Percentiles rank a stretch among this genome's conserved stretches.
Evolutionary conservation across 2,797 vertebrate genomes (phyloP).

Genomic region (Pristis pectinata): DNA sequence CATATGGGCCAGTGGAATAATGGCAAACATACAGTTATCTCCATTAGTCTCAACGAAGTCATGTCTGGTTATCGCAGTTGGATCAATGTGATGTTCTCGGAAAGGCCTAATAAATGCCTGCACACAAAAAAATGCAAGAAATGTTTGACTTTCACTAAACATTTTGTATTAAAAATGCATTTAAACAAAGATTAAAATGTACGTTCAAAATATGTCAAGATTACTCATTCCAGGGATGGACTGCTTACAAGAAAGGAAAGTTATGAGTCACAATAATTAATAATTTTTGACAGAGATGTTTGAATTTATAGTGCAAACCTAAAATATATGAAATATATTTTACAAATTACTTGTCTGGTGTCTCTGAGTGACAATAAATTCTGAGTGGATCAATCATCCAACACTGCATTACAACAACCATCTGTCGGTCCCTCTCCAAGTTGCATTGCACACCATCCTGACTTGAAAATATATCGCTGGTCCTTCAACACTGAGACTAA

Average conservation of each 20-base stretch:
- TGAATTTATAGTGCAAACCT: neutral
- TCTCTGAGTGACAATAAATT: neutral
- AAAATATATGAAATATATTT: neutral
- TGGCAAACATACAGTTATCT: conserved; percentile 55
- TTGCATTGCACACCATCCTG: too few species aligned
- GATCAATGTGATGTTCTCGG: conserved; percentile 55
- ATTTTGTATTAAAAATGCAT: neutral
- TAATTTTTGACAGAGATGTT: neutral
- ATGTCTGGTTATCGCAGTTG: conserved; percentile 54
- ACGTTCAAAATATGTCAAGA: neutral
- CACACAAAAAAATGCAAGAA: neutral
- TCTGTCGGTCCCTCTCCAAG: too few species aligned
- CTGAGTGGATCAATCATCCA: neutral
- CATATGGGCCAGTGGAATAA: conserved; percentile 52
- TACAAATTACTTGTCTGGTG: neutral
- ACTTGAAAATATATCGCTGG: too few species aligned
- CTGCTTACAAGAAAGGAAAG: neutral
- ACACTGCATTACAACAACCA: neutral
- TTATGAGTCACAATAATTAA: neutral
- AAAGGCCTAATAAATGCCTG: conserved; percentile 55
- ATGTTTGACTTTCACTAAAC: neutral
- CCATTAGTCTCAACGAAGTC: conserved; percentile 56
- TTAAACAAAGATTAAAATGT: neutral
- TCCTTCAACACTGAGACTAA: too few species aligned
- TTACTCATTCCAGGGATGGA: too few species aligned